Base-by-base conservation (phyloP, 92 coral and sea anemone genomes). In the Zoanthus sociatus region DNA sequence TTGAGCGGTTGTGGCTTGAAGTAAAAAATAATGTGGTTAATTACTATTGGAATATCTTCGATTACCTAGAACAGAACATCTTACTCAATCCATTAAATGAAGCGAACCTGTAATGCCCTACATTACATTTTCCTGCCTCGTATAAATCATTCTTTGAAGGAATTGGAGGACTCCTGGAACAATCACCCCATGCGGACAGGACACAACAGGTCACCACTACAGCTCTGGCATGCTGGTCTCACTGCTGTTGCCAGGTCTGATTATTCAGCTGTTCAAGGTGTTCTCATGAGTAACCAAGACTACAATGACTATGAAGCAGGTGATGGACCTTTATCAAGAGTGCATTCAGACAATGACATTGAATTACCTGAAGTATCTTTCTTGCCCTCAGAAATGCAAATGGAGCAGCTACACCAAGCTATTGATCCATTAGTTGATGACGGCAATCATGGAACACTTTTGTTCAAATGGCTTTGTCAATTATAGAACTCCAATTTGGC, bases 161-260 rank as follows among this genome's bases (percentile, higher is more conserved):
- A 89, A 79, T 46, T 89, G 60, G 68, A 78, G 81, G 68, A 77
- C 32, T 84, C 89, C 54, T 89, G 92, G 92, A 84, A 84, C 92
- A 76, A 89, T 61, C 92, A 89, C 44, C 86, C 92, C 17, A 53
- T 89, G 76, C 54, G 86, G 31, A 84, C 86, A 75, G 78, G 30
- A 82, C 63, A 84, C n/a, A 89, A 84, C 70, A 71, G 77, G 12
- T 84, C 92, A 48, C 92, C 89, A 30, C 76, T 84, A 31, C 92
- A 89, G 60, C 92, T 89, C 58, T 89, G 92, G 92, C 53, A 76
- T 84, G 64, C 89, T 58, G 92, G 89, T n/a, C 58, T 89, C 53
- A 67, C 50, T 53, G 89, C 89, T 17, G 72, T 86, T 76, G 56
- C 73, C 72, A 89, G 77, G 54, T 10, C 92, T 51, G 89, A 84